Conservation (phyloP, 2,113 vertebrate species). For the Sinocyclocheilus grahami region DNA sequence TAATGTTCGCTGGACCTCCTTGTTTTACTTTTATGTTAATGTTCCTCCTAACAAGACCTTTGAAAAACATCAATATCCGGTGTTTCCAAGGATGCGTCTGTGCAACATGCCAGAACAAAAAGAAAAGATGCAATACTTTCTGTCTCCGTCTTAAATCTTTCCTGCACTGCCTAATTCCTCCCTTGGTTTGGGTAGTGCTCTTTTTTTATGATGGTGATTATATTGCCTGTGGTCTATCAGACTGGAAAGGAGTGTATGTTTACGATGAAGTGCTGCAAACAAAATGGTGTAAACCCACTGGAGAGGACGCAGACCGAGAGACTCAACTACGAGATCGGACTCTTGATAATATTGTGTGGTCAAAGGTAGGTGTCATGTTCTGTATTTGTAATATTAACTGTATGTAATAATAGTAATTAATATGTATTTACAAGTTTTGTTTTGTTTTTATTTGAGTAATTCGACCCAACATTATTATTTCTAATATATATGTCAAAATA, state of each 20-base stretch:
- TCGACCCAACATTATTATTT: too few species aligned
- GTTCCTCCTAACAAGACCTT: background rate
- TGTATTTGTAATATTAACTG: too few species aligned
- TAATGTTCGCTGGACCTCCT: background rate
- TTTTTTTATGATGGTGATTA: background rate
- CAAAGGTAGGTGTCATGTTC: background rate
- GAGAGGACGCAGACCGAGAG: background rate
- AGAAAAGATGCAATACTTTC: too few species aligned
- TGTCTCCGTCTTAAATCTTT: too few species aligned
- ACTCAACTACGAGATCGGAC: background rate
- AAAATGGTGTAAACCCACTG: background rate
- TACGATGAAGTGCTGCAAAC: background rate
- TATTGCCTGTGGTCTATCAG: background rate
- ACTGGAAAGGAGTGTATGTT: background rate
- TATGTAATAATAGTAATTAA: too few species aligned
- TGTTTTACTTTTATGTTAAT: background rate
- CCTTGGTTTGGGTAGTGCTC: background rate
- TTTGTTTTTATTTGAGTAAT: too few species aligned
- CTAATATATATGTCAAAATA: too few species aligned
- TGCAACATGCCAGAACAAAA: too few species aligned
- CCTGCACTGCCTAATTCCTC: background rate
- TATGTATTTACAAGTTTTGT: background rate
- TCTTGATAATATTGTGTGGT: too few species aligned
- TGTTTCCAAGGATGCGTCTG: too few species aligned
- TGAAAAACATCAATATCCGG: too few species aligned